phyloP scores from a whole-genome alignment of 2,888 invertebrate species.

The Diaperis boleti region DNA sequence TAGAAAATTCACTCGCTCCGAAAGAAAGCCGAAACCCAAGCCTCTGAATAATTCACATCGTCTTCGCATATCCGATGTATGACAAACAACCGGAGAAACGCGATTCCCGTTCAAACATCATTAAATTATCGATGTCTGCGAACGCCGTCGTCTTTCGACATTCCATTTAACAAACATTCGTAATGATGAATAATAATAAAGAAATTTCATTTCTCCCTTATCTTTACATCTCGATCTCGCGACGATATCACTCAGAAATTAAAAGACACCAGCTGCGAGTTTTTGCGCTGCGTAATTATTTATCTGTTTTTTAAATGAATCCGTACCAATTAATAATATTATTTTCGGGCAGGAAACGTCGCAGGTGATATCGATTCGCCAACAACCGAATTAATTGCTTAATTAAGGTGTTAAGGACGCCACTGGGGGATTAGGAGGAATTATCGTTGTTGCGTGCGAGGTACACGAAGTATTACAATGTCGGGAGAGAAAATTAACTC shows the following conservation, averaged over 20 bases:
- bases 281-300: conserved; percentile 19
- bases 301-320: conserved; percentile 29
- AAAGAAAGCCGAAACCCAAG: neutral
- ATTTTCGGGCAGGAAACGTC: conserved; percentile 16
- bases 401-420: neutral
- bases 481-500: neutral
- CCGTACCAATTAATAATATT: conserved; percentile 25
- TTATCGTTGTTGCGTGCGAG: no score
- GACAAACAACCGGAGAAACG: neutral
- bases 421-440: no score
- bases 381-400: neutral
- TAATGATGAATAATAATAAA: no score
- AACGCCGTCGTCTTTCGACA: no score
- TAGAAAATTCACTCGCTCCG: no score
- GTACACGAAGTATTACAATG: no score
- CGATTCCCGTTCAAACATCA: conserved; percentile 47
- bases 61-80: neutral
- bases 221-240: neutral
- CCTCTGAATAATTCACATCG: neutral
- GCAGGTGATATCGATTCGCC: neutral
- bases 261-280: conserved; percentile 16
- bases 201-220: no score
- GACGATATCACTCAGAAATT: neutral
- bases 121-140: conserved; percentile 49
- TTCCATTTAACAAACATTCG: no score